Evolutionary conservation across 1,140 invertebrate species (phyloP), one percentile per base, ranked within the genome.

Genomic region (Frieseomelitta varia): DNA sequence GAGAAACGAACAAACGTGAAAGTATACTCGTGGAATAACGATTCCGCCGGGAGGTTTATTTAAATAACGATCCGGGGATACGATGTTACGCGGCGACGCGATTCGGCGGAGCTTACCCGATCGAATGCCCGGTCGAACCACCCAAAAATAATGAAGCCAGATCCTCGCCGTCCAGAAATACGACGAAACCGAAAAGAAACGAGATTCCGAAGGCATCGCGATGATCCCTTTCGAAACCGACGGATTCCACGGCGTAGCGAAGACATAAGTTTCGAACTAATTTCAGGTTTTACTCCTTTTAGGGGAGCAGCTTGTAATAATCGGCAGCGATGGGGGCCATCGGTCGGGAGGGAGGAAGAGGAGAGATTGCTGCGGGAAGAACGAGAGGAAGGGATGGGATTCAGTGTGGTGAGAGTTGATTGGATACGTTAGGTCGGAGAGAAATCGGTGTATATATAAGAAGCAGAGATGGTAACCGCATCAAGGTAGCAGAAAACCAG

Each of bases 261-360:
- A 75, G 80, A 88, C 86, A 82, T 81, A 90, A 91, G 87, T 91
- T 91, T 83, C 89, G 84, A 91, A 91, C 90, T 91, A 91, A 91
- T 91, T 91, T 91, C 84, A 87, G 84, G 77, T 82, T 86, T 87
- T 85, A 87, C 77, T 85, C 79, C 72, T 87, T 87, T 91, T 85
- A 85, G 68, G 72, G 85, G 86, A 85, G 86, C 83, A 83, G 81
- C 80, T 73, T 81, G 87, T 90, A 90, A 90, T 90, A 88, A 90
- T 79, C 79, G 67, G 72, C 58, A 71, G 65, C 84, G 83, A 73
- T 77, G 81, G 82, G 79, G 87, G 88, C 83, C 39, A 87, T 73
- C 73, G 80, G 79, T 8, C 12, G 17, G 8, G 34, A 0, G 1
- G 27, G 47, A 15, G 11, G 21, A 39, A 21, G 30, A 51, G 11